Evolutionary conservation across 2,113 vertebrate species (phyloP).

Genomic region (Macaca mulatta): DNA sequence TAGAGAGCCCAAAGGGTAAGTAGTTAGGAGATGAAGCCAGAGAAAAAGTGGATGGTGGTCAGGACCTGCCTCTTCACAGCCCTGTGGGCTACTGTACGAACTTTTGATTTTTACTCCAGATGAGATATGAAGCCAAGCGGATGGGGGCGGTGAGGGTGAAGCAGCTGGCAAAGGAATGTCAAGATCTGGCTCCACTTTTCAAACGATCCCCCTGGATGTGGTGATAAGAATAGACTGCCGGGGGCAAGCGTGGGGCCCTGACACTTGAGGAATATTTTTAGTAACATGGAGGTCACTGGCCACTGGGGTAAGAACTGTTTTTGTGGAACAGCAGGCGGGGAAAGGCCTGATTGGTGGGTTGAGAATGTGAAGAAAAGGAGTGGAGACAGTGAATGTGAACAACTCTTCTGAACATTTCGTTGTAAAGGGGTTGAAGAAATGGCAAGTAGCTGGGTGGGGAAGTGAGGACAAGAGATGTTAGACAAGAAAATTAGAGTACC

Average conservation of each 20-base stretch:
- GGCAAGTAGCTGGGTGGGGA: not conserved
- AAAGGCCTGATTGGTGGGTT: not conserved
- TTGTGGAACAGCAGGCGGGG: not conserved
- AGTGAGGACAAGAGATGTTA: not conserved
- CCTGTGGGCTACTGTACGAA: not conserved
- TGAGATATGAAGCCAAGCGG: not conserved
- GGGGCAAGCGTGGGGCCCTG: not conserved
- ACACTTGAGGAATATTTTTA: not conserved
- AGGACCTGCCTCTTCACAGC: not conserved
- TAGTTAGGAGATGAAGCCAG: not conserved
- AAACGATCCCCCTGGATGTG: not conserved
- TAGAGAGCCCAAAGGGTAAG: not conserved
- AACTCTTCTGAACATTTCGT: not conserved
- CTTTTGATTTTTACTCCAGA: not conserved
- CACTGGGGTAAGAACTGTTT: not conserved
- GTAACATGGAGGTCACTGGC: not conserved
- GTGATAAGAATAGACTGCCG: not conserved
- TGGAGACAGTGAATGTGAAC: not conserved
- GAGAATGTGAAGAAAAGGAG: too few species aligned
- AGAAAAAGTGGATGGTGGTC: fast-evolving
- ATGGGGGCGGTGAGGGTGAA: too few species aligned
- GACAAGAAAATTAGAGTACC: not conserved
- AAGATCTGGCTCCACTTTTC: not conserved
- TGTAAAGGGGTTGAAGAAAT: not conserved
- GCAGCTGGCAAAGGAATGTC: too few species aligned